Evolutionary conservation across 2,797 vertebrate genomes (phyloP).

Genomic region (Hypotaenidia philippensis): DNA sequence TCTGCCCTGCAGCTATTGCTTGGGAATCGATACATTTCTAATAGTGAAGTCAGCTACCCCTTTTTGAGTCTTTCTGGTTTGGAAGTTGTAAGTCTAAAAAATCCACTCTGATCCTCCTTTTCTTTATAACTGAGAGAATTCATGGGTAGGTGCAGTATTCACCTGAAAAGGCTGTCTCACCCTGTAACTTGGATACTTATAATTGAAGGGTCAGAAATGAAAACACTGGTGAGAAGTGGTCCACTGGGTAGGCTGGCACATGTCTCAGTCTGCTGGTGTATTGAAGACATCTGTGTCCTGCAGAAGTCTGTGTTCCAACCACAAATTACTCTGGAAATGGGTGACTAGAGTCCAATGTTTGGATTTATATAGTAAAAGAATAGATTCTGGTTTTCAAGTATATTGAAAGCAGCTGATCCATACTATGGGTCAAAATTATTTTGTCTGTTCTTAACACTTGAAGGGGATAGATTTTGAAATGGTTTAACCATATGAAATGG

Average conservation of each 20-base stretch:
- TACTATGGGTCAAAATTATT: neutral
- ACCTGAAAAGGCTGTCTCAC: neutral
- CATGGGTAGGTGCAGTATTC: neutral
- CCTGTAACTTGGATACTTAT: neutral
- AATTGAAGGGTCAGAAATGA: neutral
- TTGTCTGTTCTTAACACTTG: neutral
- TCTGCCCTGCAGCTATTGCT: neutral
- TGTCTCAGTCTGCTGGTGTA: neutral
- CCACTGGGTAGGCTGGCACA: neutral
- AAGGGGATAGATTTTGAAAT: neutral
- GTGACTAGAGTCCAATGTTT: neutral
- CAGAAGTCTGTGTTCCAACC: neutral
- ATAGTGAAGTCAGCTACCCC: neutral
- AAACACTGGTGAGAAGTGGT: neutral
- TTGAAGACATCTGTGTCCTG: neutral
- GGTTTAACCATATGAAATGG: neutral
- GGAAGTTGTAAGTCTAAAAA: neutral
- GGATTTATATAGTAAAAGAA: neutral
- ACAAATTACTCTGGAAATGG: neutral
- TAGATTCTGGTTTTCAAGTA: neutral
- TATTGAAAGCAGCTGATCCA: neutral
- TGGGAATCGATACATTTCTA: rapidly evolving
- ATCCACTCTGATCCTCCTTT: neutral
- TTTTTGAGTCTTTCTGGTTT: neutral
- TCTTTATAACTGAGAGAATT: neutral